Percentiles rank a stretch among this genome's conserved stretches.
Conservation (phyloP, 1,140 invertebrate species). For the Drosophila ananassae region DNA sequence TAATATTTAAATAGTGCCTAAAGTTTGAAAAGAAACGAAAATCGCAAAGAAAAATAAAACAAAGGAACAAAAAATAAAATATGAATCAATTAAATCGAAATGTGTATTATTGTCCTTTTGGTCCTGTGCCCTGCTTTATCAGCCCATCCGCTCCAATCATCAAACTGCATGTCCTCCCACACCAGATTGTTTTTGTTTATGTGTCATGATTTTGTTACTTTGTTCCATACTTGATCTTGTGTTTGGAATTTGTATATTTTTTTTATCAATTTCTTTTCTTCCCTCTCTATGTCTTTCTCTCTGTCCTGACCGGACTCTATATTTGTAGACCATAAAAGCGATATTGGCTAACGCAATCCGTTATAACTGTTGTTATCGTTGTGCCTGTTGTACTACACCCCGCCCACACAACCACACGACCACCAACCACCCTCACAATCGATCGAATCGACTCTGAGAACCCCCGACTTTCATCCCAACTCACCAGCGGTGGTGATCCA, state of each 20-base stretch:
- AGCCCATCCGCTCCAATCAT: conserved; percentile 11
- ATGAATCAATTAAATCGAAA: conserved; percentile 62
- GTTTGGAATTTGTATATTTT: conserved; percentile 42
- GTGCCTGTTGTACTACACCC: conserved; percentile 55
- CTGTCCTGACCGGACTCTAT: conserved; percentile 48
- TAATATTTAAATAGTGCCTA: conserved; percentile 76
- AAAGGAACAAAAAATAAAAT: conserved; percentile 57
- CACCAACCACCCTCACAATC: conserved; percentile 17
- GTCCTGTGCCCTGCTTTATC: conserved; percentile 26
- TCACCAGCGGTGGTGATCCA: conserved; percentile 37
- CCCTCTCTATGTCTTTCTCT: conserved; percentile 35
- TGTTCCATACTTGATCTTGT: conserved; percentile 37
- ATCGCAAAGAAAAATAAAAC: conserved; percentile 24
- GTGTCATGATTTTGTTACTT: conserved; percentile 29
- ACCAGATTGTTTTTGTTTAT: conserved; percentile 38
- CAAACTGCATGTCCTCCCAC: conserved; percentile 50
- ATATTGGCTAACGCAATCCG: conserved; percentile 61
- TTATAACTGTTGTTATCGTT: conserved; percentile 71
- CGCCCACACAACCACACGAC: conserved; percentile 38
- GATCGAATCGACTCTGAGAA: conserved; percentile 47
- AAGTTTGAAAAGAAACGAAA: conserved; percentile 50
- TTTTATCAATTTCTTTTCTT: conserved; percentile 50
- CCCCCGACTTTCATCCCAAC: conserved; percentile 26
- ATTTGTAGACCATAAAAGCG: conserved; percentile 79
- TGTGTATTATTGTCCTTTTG: conserved; percentile 67